Percentiles rank a stretch among this genome's conserved stretches.
phyloP scores from a whole-genome alignment of 1,140 invertebrate species.

The Melitaea cinxia region DNA sequence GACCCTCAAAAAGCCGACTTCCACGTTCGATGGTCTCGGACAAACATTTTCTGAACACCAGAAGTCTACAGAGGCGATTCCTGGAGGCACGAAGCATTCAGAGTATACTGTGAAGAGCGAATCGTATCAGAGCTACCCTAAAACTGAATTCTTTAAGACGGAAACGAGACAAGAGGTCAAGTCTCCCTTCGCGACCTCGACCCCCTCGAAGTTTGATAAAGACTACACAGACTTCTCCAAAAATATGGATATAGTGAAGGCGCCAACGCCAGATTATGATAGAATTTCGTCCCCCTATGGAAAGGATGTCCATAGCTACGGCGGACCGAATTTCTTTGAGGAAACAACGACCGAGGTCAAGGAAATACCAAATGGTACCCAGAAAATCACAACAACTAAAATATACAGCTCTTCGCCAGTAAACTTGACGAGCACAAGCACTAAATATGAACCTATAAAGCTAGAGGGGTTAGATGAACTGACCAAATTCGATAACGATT shows the following conservation, averaged over 20 bases:
- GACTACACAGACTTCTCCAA: slow-evolving; percentile 46
- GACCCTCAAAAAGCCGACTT: slow-evolving; percentile 59
- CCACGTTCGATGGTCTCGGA: slow-evolving; percentile 62
- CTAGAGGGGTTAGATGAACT: slow-evolving; percentile 77
- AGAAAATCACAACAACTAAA: slow-evolving; percentile 79
- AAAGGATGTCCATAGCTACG: slow-evolving; percentile 66
- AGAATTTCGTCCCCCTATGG: slow-evolving; percentile 71
- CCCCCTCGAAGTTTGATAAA: slow-evolving; percentile 60
- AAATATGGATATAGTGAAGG: slow-evolving; percentile 64
- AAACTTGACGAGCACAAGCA: slow-evolving; percentile 76
- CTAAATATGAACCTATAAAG: slow-evolving; percentile 76
- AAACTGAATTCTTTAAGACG: slow-evolving; percentile 59
- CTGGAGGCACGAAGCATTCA: slow-evolving; percentile 67
- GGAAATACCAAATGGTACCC: slow-evolving; percentile 79
- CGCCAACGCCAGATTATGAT: slow-evolving; percentile 64
- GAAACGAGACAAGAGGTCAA: slow-evolving; percentile 64
- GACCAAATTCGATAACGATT: slow-evolving; percentile 76
- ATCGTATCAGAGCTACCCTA: slow-evolving; percentile 67
- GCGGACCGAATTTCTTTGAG: slow-evolving; percentile 74
- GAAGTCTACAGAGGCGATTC: slow-evolving; percentile 69
- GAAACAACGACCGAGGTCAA: slow-evolving; percentile 80
- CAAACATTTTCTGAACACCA: slow-evolving; percentile 71
- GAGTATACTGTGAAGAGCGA: slow-evolving; percentile 72
- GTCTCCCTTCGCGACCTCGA: slow-evolving; percentile 71
- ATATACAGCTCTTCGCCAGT: slow-evolving; percentile 80